phyloP scores from a whole-genome alignment of 2,797 vertebrate species.

The Enteromius trimaculatus region DNA sequence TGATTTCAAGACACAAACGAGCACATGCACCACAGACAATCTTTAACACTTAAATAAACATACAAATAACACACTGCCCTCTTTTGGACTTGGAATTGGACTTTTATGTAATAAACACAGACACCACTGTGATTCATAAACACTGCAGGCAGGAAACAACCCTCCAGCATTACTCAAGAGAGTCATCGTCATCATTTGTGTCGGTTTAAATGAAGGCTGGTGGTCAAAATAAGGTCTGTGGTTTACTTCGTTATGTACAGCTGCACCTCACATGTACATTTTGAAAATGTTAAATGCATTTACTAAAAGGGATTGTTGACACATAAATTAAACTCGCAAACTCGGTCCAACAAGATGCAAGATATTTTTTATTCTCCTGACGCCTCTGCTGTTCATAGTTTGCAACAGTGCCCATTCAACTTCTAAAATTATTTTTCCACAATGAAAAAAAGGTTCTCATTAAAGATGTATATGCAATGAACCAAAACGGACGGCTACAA shows the following conservation, averaged over 20 bases:
- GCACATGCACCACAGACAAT: neutral
- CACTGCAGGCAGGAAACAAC: conserved; percentile 2
- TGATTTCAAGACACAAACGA: neutral
- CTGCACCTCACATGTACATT: neutral
- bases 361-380: too few species aligned
- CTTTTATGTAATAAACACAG: conserved; percentile 25
- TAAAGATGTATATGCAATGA: too few species aligned
- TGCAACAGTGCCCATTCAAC: too few species aligned
- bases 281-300: neutral
- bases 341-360: too few species aligned
- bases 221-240: neutral
- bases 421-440: too few species aligned
- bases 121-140: neutral
- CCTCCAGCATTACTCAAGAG: neutral
- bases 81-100: conserved; percentile 30
- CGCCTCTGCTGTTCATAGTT: too few species aligned
- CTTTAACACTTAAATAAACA: neutral
- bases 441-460: too few species aligned
- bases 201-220: too few species aligned
- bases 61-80: neutral
- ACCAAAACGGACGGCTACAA: too few species aligned
- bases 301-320: neutral
- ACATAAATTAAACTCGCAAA: too few species aligned
- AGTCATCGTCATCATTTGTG: neutral
- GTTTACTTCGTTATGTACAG: neutral